Evolutionary conservation across 2,888 invertebrate genomes (phyloP).

Genomic region (Tupiocoris notatus): DNA sequence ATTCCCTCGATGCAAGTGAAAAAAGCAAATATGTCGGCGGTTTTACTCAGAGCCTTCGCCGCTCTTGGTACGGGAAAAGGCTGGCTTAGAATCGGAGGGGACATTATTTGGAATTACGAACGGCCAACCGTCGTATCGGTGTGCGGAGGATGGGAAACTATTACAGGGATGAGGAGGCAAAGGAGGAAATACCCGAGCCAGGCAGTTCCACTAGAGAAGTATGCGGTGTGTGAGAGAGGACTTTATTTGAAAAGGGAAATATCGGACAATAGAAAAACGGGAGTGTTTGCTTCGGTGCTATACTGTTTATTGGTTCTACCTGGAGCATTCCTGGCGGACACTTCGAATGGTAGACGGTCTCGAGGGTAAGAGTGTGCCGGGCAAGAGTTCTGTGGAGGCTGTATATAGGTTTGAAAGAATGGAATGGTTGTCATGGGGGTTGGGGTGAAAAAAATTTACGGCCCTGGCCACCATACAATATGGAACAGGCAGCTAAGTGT

Average conservation of each 20-base stretch:
- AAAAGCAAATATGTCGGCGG: background rate
- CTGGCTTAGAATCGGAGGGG: too few species aligned
- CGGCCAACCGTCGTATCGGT: background rate
- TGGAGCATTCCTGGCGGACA: background rate
- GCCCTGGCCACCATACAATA: constrained; percentile 29
- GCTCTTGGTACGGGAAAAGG: too few species aligned
- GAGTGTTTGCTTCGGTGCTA: constrained; percentile 1
- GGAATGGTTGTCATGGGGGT: background rate
- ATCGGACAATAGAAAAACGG: background rate
- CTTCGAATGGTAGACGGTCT: background rate
- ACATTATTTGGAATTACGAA: background rate
- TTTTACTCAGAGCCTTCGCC: background rate
- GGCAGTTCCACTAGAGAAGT: background rate
- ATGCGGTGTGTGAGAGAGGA: background rate
- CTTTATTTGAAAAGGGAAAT: background rate
- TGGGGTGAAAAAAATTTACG: constrained; percentile 28
- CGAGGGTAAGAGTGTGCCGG: background rate
- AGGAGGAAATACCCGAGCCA: background rate
- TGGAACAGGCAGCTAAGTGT: constrained; percentile 39
- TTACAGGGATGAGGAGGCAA: background rate
- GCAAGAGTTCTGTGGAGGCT: background rate
- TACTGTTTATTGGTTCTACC: constrained; percentile 38
- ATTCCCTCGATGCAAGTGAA: background rate
- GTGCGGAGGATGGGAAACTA: background rate
- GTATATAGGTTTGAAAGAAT: background rate